Base-by-base conservation (phyloP, 2,797 vertebrate species). In the Manis pentadactyla region DNA sequence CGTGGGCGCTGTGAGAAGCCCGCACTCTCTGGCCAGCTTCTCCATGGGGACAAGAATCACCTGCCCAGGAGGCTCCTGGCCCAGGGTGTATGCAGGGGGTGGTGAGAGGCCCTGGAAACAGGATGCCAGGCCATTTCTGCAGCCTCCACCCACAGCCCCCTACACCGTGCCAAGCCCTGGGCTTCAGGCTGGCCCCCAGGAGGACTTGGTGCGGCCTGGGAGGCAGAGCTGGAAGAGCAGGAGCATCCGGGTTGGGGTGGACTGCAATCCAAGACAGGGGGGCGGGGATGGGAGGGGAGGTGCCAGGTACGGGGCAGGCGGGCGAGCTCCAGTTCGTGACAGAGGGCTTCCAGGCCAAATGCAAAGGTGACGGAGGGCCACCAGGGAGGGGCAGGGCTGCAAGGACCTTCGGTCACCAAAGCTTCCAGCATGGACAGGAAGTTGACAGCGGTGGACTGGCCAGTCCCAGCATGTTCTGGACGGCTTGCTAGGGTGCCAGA, bases 31-130 rank as follows among this genome's bases (percentile, higher is more conserved):
- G 39, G 1, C 29, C 7, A 0, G 19, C 51, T 55, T 12, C 1
- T 2, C 13, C 5, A 1, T 0, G 1, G 15, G 21, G 51, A 61
- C 12, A 51, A n/a, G 64, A 1, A n/a, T 0, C 4, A 0, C 0
- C 69, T 39, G 7, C 34, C 19, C 39, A 25, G 14, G n/a, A 49
- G 49, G 1, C 1, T 10, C 6, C 57, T 1, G 23, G 34, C 25
- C 63, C 2, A 0, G 46, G 66, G 5, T 15, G 15, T 1, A 0
- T 1, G 19, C 39, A 2, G 55, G 49, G 55, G 27, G 15, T 4
- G 5, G 6, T 17, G 5, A 25, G 68, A 49, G 13, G 25, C 18
- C 61, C 0, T 0, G 7, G 1, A 59, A 31, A 17, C 1, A 4
- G 53, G 18, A 51, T 5, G n/a, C 12, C 0, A 31, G 59, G 9